Evolutionary conservation across 2,888 invertebrate genomes (phyloP).

Genomic region (Limenitis camilla): DNA sequence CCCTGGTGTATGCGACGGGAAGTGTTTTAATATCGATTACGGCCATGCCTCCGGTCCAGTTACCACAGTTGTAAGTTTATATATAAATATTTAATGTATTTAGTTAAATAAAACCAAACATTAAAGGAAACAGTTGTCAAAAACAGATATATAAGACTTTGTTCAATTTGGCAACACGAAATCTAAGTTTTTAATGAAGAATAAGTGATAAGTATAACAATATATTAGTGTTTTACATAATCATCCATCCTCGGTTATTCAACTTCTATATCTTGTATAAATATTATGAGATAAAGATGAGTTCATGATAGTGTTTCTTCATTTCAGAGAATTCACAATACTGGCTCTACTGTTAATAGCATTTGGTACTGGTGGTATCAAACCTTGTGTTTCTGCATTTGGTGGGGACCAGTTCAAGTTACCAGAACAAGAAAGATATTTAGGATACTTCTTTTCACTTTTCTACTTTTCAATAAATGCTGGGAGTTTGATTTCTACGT

Average conservation of each 20-base stretch:
- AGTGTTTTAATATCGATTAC: slow-evolving; percentile 83
- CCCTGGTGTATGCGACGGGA: slow-evolving; percentile 90
- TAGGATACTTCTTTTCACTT: slow-evolving; percentile 91
- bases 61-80: slow-evolving; percentile 73
- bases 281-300: too few species aligned
- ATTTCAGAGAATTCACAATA: slow-evolving; percentile 77
- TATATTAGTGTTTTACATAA: too few species aligned
- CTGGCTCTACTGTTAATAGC: slow-evolving; percentile 84
- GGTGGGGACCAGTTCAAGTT: slow-evolving; percentile 94
- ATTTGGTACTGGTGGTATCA: slow-evolving; percentile 94
- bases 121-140: too few species aligned
- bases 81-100: too few species aligned
- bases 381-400: slow-evolving; percentile 95
- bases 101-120: too few species aligned
- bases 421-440: slow-evolving; percentile 84
- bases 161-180: too few species aligned
- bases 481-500: slow-evolving; percentile 91
- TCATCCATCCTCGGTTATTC: too few species aligned
- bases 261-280: too few species aligned
- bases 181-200: too few species aligned
- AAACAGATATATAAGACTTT: too few species aligned
- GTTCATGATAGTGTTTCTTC: not conserved
- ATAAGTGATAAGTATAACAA: too few species aligned
- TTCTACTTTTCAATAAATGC: slow-evolving; percentile 96
- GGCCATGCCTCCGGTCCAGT: slow-evolving; percentile 75